phyloP scores from a whole-genome alignment of 2,888 invertebrate genomes.

The Bhutanitis thaidina region DNA sequence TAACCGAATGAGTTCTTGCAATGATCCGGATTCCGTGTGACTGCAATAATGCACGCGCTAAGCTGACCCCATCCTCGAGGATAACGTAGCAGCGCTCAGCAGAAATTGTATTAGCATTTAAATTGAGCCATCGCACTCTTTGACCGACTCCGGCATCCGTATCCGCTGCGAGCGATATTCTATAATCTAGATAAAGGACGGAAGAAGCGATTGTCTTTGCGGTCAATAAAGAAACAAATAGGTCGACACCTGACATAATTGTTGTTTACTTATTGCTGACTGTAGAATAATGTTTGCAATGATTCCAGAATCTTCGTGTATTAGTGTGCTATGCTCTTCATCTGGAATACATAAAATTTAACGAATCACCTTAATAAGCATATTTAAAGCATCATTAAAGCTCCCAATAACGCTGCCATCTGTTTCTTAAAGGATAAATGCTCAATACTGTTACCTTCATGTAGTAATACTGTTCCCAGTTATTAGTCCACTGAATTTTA shows the following conservation, averaged over 20 bases:
- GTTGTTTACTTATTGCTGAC: not conserved
- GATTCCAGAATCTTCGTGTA: not conserved
- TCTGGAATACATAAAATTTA: too few relatives aligned
- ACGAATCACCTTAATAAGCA: too few relatives aligned
- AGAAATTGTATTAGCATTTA: constrained; percentile 59
- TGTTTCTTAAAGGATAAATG: too few relatives aligned
- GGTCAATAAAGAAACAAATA: not conserved
- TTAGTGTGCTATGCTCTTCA: too few relatives aligned
- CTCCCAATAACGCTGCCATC: too few relatives aligned
- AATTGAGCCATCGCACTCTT: constrained; percentile 39
- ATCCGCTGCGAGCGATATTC: constrained; percentile 13
- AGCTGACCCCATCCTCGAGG: constrained; percentile 44
- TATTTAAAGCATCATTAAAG: too few relatives aligned
- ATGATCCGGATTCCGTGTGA: constrained; percentile 29
- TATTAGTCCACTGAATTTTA: too few relatives aligned
- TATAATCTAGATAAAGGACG: not conserved
- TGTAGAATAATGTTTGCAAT: too few relatives aligned
- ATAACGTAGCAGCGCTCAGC: constrained; percentile 42
- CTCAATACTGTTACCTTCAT: too few relatives aligned
- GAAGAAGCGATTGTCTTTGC: not conserved
- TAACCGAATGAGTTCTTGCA: constrained; percentile 13
- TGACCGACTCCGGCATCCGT: constrained; percentile 27
- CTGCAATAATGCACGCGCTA: constrained; percentile 44
- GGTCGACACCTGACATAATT: not conserved
- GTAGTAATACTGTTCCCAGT: too few relatives aligned